Percentiles rank a stretch among this genome's conserved stretches.
These are phyloP conservation scores for Ericerus pela DNA, from an alignment of 1,140 invertebrate species.

Conservation along the genomic window DNA sequence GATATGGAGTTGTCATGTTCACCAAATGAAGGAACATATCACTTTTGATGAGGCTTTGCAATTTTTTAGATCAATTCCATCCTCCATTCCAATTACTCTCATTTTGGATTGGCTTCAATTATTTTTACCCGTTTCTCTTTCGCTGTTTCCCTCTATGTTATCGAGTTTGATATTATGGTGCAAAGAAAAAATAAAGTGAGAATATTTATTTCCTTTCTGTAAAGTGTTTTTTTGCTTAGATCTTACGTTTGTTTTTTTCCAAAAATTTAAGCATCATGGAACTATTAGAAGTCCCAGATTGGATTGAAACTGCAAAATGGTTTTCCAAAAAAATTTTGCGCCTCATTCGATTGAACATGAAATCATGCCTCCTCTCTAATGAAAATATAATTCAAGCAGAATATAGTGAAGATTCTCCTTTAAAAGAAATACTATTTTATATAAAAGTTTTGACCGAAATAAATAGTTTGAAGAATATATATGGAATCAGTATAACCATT, in stretches of 20 bases:
- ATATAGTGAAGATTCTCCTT: background rate
- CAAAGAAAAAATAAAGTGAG: slow-evolving; percentile 6
- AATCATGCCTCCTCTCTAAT: background rate
- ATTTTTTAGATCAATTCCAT: background rate
- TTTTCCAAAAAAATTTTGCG: background rate
- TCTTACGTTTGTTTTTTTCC: background rate
- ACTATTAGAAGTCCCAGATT: background rate
- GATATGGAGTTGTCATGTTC: background rate
- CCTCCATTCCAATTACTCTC: background rate
- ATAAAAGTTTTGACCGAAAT: background rate
- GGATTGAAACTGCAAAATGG: background rate
- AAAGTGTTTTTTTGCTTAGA: background rate
- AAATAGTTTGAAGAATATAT: background rate
- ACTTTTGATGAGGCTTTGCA: background rate
- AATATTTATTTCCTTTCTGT: too few relatives aligned
- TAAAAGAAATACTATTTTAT: background rate
- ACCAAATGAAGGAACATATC: background rate
- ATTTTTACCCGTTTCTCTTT: background rate
- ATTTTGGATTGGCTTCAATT: background rate
- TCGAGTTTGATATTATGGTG: background rate
- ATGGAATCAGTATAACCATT: background rate
- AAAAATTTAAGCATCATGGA: background rate
- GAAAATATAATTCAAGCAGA: background rate
- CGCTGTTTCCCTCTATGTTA: background rate
- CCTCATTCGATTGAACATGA: background rate